A percentile compares a stretch with the other conserved stretches of the same genome.
phyloP scores from a whole-genome alignment of 2,113 vertebrate species.

The Nibea coibor region DNA sequence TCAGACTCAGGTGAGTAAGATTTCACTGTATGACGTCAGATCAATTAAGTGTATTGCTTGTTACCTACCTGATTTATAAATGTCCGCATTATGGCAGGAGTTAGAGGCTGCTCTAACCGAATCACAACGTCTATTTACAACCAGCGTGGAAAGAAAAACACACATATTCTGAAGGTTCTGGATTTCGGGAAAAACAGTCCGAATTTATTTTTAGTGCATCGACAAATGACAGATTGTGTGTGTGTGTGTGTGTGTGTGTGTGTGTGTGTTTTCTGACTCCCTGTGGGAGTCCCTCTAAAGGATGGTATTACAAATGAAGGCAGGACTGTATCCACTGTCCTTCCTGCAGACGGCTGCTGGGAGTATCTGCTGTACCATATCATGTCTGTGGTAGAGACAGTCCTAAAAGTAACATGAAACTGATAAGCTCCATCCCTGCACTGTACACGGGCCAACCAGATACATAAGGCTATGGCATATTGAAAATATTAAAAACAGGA shows the following conservation, averaged over 20 bases:
- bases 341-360: slow-evolving; percentile 58
- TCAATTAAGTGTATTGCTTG: slow-evolving; percentile 69
- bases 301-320: slow-evolving; percentile 64
- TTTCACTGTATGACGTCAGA: slow-evolving; percentile 56
- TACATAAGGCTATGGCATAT: slow-evolving; percentile 55
- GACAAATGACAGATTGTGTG: slow-evolving; percentile 23
- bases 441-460: slow-evolving; percentile 45
- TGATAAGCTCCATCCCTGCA: slow-evolving; percentile 52
- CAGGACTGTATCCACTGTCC: slow-evolving; percentile 59
- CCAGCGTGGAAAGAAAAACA: slow-evolving; percentile 44
- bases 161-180: slow-evolving; percentile 36
- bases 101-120: slow-evolving; percentile 61
- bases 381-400: slow-evolving; percentile 40
- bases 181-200: slow-evolving; percentile 34
- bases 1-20: slow-evolving; percentile 36
- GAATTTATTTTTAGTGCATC: slow-evolving; percentile 62
- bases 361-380: slow-evolving; percentile 64
- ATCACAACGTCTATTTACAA: slow-evolving; percentile 70
- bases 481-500: slow-evolving; percentile 55
- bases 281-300: slow-evolving; percentile 38
- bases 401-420: slow-evolving; percentile 53
- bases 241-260: slow-evolving; percentile 17
- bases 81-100: slow-evolving; percentile 66
- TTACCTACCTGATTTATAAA: slow-evolving; percentile 75
- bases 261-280: slow-evolving; percentile 46